These are phyloP conservation scores for Trichogramma dendrolimi DNA, from an alignment of 2,888 invertebrate species.

Conservation along the genomic window DNA sequence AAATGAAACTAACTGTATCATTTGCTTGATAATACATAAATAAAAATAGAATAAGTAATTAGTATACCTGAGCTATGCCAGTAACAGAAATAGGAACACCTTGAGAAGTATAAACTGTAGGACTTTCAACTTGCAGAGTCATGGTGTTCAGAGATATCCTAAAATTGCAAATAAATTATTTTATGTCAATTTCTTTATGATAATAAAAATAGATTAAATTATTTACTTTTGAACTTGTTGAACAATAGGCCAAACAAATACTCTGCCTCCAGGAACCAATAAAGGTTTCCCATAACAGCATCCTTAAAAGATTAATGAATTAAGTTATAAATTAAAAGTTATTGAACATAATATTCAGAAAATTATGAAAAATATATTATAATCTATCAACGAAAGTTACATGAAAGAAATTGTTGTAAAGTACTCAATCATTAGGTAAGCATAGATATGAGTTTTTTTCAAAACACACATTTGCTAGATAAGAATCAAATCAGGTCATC, in stretches of 20 bases:
- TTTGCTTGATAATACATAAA: background rate
- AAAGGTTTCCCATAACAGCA: conserved; percentile 92
- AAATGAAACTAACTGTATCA: background rate
- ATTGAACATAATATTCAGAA: background rate
- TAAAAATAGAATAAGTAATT: conserved; percentile 3
- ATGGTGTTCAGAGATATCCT: conserved; percentile 95
- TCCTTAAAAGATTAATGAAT: conserved; percentile 58
- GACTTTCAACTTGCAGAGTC: conserved; percentile 93
- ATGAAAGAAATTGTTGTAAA: background rate
- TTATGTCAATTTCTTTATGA: background rate
- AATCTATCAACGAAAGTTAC: background rate
- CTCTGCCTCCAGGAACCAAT: conserved; percentile 90
- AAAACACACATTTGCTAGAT: too few relatives aligned
- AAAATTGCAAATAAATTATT: conserved; percentile 32
- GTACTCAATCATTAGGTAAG: too few relatives aligned
- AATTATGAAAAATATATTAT: background rate
- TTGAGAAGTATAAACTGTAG: conserved; percentile 92
- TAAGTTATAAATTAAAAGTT: background rate
- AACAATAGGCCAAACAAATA: conserved; percentile 94
- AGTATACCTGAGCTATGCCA: conserved; percentile 87
- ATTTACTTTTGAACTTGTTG: conserved; percentile 75
- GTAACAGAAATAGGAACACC: conserved; percentile 96
- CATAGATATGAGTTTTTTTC: too few relatives aligned
- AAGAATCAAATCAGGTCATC: too few relatives aligned
- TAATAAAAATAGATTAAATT: conserved; percentile 3